Evolutionary conservation across 2,888 invertebrate genomes (phyloP), one percentile per base, ranked within the genome.

Genomic region (Cenopis cana): DNA sequence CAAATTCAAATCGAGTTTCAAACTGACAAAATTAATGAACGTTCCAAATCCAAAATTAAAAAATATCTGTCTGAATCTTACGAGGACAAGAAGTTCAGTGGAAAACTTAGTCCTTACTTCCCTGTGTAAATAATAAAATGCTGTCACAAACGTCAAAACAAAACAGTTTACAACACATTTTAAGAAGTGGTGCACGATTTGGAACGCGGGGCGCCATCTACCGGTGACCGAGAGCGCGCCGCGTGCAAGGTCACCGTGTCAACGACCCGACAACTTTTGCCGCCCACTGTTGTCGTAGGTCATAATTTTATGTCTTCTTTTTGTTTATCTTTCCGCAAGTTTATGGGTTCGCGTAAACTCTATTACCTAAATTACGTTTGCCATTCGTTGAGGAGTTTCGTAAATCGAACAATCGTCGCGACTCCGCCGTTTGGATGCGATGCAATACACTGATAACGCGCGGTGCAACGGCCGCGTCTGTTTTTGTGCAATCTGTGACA

Each of bases 231-330:
- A 76, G 80, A 79, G 79, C 81, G 81, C 65, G 77, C 76, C 76
- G 76, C 74, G 80, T 76, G 85, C 93, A 93, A 93, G 92, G 92
- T 92, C 92, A 93, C 88, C 84, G 87, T 89, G 92, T 89, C 93
- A 90, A 91, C 85, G 93, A 92, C 92, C 93, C 88, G 85, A 83
- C 91, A 92, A 93, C 93, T 93, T 93, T 93, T 91, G 91, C 93
- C 91, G 91, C 90, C 89, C 89, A 89, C 89, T 89, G 93, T 93
- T 93, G 93, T 90, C 92, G 93, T 93, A 93, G 93, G 93, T 93
- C 93, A 93, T 93, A 91, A 93, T 93, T 93, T 93, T 92, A 93
- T 93, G 91, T 90, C 90, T 92, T 91, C 93, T 92, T 93, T 93
- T 92, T 92, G 93, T 93, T 93, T 93, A 93, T 93, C 91, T 92